Conservation (phyloP, 92 coral and sea anemone species). For the Umimayanthus kanabou region DNA sequence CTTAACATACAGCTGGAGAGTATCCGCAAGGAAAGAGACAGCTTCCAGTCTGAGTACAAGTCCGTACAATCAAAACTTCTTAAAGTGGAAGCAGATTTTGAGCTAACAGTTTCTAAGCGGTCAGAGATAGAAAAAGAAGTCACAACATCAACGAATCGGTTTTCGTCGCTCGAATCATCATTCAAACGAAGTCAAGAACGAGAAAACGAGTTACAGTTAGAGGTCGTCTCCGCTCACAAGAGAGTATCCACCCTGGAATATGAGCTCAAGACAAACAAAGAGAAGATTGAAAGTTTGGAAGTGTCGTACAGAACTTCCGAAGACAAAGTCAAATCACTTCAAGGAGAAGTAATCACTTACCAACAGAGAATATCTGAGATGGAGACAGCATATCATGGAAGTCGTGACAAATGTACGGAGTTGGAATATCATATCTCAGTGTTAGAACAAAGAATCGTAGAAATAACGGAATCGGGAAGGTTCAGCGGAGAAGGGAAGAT, state of each 20-base stretch:
- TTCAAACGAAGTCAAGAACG: conserved; percentile 58
- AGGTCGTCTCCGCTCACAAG: conserved; percentile 50
- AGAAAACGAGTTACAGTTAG: conserved; percentile 45
- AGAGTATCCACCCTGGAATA: conserved; percentile 51
- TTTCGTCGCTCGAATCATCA: conserved; percentile 49
- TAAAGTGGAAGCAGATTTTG: conserved; percentile 38
- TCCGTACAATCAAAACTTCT: conserved; percentile 24
- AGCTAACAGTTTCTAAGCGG: conserved; percentile 27
- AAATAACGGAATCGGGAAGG: conserved; percentile 40
- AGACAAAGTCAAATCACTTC: conserved; percentile 47
- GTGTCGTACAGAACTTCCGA: conserved; percentile 36
- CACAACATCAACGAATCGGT: conserved; percentile 27
- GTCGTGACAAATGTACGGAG: conserved; percentile 35
- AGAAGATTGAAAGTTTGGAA: conserved; percentile 50
- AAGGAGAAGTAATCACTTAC: conserved; percentile 33
- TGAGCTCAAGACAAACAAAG: conserved; percentile 52
- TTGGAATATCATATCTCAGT: conserved; percentile 45
- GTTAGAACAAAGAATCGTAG: conserved; percentile 40
- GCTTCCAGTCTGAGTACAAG: conserved; percentile 24
- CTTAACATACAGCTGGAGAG: conserved; percentile 22
- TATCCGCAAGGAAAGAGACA: conserved; percentile 31
- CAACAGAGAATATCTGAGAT: conserved; percentile 35
- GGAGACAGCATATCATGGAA: conserved; percentile 36
- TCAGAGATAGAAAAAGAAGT: conserved; percentile 32
- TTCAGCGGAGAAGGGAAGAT: conserved; percentile 35